Evolutionary conservation across 2,797 vertebrate genomes (phyloP).

Genomic region (Sus cebifrons): DNA sequence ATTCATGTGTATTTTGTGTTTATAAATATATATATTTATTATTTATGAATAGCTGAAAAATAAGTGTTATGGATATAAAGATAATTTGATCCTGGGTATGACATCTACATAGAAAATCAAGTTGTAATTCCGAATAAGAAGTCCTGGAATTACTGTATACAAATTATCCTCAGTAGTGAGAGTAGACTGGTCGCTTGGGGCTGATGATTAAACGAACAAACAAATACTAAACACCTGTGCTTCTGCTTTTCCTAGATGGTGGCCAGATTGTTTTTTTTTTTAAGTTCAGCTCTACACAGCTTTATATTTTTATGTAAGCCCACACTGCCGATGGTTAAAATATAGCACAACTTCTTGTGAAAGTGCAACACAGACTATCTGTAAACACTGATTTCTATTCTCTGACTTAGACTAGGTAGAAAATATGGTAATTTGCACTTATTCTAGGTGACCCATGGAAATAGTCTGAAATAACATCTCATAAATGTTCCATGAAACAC

Average conservation of each 20-base stretch:
- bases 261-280: background rate
- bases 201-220: background rate
- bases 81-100: background rate
- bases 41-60: background rate
- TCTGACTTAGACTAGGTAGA: background rate
- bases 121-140: background rate
- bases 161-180: background rate
- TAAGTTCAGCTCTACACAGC: background rate
- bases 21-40: background rate
- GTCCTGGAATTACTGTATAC: background rate
- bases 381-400: background rate
- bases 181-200: background rate
- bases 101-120: background rate
- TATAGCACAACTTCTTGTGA: background rate
- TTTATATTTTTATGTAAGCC: background rate
- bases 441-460: background rate
- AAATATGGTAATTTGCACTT: background rate
- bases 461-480: background rate
- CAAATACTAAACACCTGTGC: background rate
- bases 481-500: background rate
- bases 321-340: background rate
- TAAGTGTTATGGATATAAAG: background rate
- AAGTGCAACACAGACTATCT: background rate
- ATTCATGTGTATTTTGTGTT: background rate
- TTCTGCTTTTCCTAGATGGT: background rate